Conservation (phyloP, 64 coral and sea anemone species). For the Montipora foliosa region DNA sequence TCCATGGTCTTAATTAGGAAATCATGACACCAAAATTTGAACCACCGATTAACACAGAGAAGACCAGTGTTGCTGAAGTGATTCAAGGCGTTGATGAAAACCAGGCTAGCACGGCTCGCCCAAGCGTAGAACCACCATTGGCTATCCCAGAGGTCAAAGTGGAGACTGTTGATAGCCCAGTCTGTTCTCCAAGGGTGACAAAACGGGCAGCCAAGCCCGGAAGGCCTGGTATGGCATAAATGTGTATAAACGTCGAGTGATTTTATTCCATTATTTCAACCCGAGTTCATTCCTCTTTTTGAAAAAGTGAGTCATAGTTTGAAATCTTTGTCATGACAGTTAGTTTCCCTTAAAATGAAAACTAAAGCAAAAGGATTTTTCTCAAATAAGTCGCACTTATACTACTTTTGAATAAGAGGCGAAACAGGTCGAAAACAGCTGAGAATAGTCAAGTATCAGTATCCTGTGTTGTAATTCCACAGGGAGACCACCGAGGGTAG, state of each 20-base stretch:
- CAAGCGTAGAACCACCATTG: constrained; percentile 36
- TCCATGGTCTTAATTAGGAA: constrained; percentile 16
- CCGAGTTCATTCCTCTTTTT: too few relatives aligned
- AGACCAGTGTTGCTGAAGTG: background rate
- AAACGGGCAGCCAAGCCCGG: constrained; percentile 85
- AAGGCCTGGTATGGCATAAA: constrained; percentile 64
- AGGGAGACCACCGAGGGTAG: constrained; percentile 66
- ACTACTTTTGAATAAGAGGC: too few relatives aligned
- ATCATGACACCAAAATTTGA: constrained; percentile 52
- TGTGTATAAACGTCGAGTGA: too few relatives aligned
- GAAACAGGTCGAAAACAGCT: too few relatives aligned
- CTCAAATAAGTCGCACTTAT: too few relatives aligned
- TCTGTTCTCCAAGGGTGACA: constrained; percentile 73
- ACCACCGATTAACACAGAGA: constrained; percentile 8
- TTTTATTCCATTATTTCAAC: too few relatives aligned
- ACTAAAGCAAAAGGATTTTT: too few relatives aligned
- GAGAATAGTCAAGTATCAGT: background rate
- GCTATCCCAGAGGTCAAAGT: constrained; percentile 75
- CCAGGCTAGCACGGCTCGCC: constrained; percentile 5
- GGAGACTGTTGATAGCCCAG: constrained; percentile 73
- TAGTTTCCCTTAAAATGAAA: too few relatives aligned
- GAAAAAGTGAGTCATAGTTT: too few relatives aligned
- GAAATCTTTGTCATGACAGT: too few relatives aligned
- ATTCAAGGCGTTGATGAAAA: constrained; percentile 38
- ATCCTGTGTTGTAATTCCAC: background rate